Evolutionary conservation across 1,140 invertebrate species (phyloP), one percentile per base, ranked within the genome.

Genomic region (Aleiodes sp.): DNA sequence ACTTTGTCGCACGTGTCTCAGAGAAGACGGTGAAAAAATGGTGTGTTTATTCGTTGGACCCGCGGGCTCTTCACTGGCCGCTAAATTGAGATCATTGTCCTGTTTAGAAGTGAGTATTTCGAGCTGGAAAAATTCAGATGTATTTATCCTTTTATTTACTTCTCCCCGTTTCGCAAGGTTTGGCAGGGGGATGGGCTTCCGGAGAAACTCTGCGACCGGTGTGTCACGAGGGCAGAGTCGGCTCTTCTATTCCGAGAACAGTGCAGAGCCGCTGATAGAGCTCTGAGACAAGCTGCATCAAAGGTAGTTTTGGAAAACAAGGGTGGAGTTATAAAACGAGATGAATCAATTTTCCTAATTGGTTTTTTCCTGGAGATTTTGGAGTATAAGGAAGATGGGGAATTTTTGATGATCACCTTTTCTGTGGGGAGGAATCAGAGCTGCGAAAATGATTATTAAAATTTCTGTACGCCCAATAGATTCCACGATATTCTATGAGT

Each of bases 1-100:
- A 75, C 66, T 86, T 24, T 85, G 84, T 56, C 80, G 84, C 6
- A 86, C 84, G 0, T 85, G 84, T 65, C 74, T 86, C 14, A 78
- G 84, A 63, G 84, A 86, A 65, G 84, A 86, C 60, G 79, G 81
- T n/a, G 82, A 84, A 35, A 85, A 85, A 76, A 86, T 86, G 84
- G 74, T 85, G 62, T 86, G 79, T 73, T 73, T 86, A n/a, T 86
- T 86, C 65, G 77, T 85, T 60, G 84, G 84, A 2, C 84, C 84
- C 2, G 79, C 83, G 9, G 81, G 80, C 8, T 85, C 84, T 9
- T 86, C 84, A 14, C 78, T 86, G 4, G 84, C 84, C 64, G 83
- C 84, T 7, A 86, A 86, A 78, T 61, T 86, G 7, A 73, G 83
- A 71, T 84, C 84, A 6, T 74, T 85, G 8, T 86, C 84, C 1